Conservation (phyloP, 2,797 vertebrate genomes). For the Ambastaia sidthimunki region DNA sequence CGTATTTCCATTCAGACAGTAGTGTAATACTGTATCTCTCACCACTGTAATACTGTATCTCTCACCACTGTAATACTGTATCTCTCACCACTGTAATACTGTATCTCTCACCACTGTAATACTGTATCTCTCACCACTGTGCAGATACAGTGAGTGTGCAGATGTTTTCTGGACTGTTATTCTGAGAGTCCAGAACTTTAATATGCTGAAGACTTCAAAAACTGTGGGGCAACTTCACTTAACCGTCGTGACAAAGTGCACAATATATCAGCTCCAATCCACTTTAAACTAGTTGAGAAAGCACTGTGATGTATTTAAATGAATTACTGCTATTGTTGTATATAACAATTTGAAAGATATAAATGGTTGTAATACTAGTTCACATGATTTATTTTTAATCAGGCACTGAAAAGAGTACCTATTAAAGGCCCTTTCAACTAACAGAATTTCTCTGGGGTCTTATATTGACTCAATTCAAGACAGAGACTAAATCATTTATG, state of each 20-base stretch:
- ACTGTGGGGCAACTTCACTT: not conserved
- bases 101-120: no score
- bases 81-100: no score
- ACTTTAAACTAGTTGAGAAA: not conserved
- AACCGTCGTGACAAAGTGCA: not conserved
- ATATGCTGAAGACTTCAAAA: not conserved
- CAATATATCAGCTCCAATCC: not conserved
- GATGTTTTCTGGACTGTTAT: constrained; percentile 24
- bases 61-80: no score
- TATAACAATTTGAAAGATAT: no score
- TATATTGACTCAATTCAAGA: not conserved
- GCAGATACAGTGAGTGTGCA: constrained; percentile 37
- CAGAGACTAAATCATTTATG: not conserved
- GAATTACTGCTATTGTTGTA: not conserved
- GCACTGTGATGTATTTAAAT: not conserved
- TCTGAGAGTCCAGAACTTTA: constrained; percentile 13
- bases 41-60: no score
- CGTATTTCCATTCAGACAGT: constrained; percentile 44
- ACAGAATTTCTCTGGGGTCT: not conserved
- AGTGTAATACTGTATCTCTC: not conserved
- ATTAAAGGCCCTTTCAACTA: not conserved
- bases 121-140: not conserved
- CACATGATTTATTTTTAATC: no score
- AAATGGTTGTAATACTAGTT: no score
- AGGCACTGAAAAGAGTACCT: not conserved